phyloP scores from a whole-genome alignment of 2,797 vertebrate genomes.

The Thripadectes ignobilis region DNA sequence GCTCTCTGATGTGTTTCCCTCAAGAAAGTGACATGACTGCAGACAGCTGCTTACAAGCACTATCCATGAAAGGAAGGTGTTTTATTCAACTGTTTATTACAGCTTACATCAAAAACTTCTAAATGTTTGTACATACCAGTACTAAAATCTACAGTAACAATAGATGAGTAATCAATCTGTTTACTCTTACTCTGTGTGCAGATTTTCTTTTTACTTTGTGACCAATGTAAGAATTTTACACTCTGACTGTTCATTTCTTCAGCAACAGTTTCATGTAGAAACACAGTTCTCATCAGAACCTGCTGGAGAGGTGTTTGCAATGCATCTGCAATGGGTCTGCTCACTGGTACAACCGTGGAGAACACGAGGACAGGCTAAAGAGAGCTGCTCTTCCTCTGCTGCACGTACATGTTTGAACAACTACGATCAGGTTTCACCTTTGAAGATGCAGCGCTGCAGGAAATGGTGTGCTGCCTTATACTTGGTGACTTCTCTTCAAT shows the following conservation, averaged over 20 bases:
- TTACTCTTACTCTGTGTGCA: background rate
- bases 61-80: background rate
- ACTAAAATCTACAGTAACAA: background rate
- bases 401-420: background rate
- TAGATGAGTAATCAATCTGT: background rate
- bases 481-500: background rate
- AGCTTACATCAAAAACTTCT: background rate
- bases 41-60: background rate
- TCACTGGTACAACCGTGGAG: accelerated
- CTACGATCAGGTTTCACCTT: background rate
- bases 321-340: background rate
- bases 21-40: background rate
- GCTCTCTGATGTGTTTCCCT: background rate
- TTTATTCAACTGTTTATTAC: constrained; percentile 10
- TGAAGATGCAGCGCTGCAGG: background rate
- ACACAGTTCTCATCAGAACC: background rate
- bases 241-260: background rate
- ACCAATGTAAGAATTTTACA: background rate
- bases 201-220: background rate
- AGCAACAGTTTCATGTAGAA: background rate
- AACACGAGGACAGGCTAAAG: background rate
- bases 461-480: background rate
- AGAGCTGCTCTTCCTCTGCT: background rate
- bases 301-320: background rate
- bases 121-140: background rate